Percentiles rank a stretch among this genome's conserved stretches.
Evolutionary conservation across 2,888 invertebrate genomes (phyloP).

Genomic region (Sarcophaga variegata): DNA sequence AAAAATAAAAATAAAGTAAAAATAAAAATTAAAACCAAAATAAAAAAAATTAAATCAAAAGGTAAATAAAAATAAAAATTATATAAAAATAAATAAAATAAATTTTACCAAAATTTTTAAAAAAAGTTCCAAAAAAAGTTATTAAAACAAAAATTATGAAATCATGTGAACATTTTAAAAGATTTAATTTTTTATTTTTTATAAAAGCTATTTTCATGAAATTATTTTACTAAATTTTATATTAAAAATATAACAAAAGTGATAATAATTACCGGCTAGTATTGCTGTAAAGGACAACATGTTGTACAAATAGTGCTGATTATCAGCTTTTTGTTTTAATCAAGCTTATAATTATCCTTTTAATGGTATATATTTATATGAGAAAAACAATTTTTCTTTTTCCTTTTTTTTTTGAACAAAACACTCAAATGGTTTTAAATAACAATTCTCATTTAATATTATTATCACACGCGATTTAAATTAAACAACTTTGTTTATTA

Average conservation of each 20-base stretch:
- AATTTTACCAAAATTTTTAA: background rate
- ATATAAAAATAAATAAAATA: background rate
- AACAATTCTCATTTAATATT: constrained; percentile 10
- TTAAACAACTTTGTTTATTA: background rate
- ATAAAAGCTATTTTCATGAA: background rate
- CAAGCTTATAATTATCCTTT: constrained; percentile 37
- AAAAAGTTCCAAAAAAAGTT: background rate
- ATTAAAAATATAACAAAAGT: background rate
- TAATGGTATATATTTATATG: constrained; percentile 24
- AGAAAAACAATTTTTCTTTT: background rate
- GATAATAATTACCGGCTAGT: constrained; percentile 58
- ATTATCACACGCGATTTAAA: constrained; percentile 60
- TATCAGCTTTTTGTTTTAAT: background rate
- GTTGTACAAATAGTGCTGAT: constrained; percentile 24
- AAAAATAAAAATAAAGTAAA: background rate
- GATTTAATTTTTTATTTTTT: background rate
- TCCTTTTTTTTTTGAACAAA: constrained; percentile 12
- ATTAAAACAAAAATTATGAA: background rate
- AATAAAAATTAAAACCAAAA: background rate
- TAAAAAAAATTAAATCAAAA: no score
- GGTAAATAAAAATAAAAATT: background rate
- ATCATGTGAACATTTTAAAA: no score
- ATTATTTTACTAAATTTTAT: background rate
- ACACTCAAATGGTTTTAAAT: constrained; percentile 32
- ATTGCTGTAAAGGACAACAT: constrained; percentile 56